Base-by-base conservation (phyloP, 1,140 invertebrate genomes). In the Achatina immaculata region DNA sequence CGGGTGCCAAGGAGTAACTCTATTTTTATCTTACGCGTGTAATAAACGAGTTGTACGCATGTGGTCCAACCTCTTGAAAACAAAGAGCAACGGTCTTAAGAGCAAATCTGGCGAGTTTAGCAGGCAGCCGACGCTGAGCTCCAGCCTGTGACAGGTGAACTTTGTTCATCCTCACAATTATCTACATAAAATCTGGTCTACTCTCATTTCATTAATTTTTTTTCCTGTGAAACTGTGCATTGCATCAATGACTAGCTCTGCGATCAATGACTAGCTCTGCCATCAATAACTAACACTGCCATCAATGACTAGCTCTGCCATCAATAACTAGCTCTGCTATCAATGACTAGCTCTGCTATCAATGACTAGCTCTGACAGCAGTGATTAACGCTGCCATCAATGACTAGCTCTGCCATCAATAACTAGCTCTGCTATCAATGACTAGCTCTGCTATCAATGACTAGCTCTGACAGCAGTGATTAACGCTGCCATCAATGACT, bases 1-100 rank as follows among this genome's bases (percentile, higher is more conserved):
- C 85, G 92, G 93, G 7, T 87, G 93, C 16, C 93, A 94, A 86
- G 94, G 93, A 4, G 83, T 94, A 7, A 93, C 93, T 85, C 93
- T 94, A 40, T 93, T 94, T 81, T 81, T 93, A 0, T 93, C 93
- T 0, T 94, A 81, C 45, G 38, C 48, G 14, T 45, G 38, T 34
- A 84, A 80, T 45, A 43, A 40, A 36, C 71, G 81, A 0, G 81
- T 78, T 24, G 19, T 65, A 9, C 55, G 21, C 24, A 42, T 82
- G 75, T 84, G 83, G 83, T 58, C 40, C 11, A 11, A 66, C 0
- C 36, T 58, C 14, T 31, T 80, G 21, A 38, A 65, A 7, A 75
- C 1, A 28, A 74, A 21, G 48, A 74, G 48, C 2, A 28, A 1
- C 0, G 9, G 68, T 51, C n/a, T 68, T 21, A 75, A 43, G 16